Evolutionary conservation across 2,113 vertebrate species (phyloP).

Genomic region (Butastur rufipennis): DNA sequence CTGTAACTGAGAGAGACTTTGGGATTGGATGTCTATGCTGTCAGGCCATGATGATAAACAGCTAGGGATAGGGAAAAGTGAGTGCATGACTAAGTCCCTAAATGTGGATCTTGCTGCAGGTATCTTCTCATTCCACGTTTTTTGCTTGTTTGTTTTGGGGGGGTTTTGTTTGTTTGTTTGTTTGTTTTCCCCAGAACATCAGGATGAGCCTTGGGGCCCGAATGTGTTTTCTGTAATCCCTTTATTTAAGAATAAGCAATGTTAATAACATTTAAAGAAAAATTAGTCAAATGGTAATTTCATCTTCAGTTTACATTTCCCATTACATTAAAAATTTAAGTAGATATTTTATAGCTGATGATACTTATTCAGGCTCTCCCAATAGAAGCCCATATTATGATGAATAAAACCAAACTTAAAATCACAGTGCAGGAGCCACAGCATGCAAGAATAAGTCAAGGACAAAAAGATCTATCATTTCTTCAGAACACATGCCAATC

Average conservation of each 20-base stretch:
- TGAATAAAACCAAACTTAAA: conserved; percentile 26
- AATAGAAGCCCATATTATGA: neutral
- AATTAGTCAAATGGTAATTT: conserved; percentile 11
- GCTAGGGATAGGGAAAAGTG: neutral
- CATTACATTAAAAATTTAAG: conserved; percentile 19
- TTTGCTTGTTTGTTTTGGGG: neutral
- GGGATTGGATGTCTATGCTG: neutral
- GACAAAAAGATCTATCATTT: conserved; percentile 35
- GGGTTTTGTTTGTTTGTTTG: no score
- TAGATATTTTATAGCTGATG: conserved; percentile 1
- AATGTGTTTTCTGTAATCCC: neutral
- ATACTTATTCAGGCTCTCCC: conserved; percentile 12
- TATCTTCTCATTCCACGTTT: neutral
- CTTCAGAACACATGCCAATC: neutral
- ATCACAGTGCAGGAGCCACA: conserved; percentile 25
- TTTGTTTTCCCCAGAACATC: neutral
- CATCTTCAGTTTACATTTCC: conserved; percentile 43
- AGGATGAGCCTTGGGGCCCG: neutral
- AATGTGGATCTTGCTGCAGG: neutral
- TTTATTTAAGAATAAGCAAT: neutral
- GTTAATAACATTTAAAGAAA: neutral
- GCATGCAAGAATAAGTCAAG: conserved; percentile 1
- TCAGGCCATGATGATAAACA: neutral
- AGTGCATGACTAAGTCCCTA: neutral
- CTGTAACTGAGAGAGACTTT: neutral